phyloP scores from a whole-genome alignment of 2,888 invertebrate species.

The Pediacus dermestoides region DNA sequence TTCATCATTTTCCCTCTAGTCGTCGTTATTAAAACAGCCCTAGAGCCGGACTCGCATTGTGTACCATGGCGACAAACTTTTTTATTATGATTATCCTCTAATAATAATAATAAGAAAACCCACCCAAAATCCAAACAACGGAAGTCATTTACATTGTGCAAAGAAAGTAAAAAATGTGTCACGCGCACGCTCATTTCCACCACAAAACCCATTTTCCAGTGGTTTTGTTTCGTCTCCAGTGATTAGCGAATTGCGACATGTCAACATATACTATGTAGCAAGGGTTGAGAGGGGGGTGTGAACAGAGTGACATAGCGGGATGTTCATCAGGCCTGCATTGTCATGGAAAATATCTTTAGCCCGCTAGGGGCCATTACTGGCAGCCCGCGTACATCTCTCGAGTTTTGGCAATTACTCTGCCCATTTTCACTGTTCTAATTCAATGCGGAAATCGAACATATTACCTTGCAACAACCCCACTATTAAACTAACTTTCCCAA shows the following conservation, averaged over 20 bases:
- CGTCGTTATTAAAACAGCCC: too few relatives aligned
- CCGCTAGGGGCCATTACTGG: constrained; percentile 14
- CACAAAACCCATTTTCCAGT: background rate
- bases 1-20: too few relatives aligned
- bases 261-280: constrained; percentile 1
- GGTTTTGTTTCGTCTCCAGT: constrained; percentile 2
- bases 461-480: too few relatives aligned
- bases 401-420: constrained; percentile 12
- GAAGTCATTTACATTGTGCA: constrained; percentile 2
- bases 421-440: background rate
- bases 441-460: constrained; percentile 1
- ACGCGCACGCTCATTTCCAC: background rate
- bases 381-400: constrained; percentile 9
- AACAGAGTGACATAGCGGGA: background rate
- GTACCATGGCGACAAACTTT: too few relatives aligned
- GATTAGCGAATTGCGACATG: background rate
- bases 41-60: too few relatives aligned
- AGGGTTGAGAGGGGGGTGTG: too few relatives aligned
- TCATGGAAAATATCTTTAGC: constrained; percentile 20
- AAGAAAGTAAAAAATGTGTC: background rate
- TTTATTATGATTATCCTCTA: too few relatives aligned
- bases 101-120: too few relatives aligned
- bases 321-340: constrained; percentile 21
- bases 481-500: too few relatives aligned
- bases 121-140: constrained; percentile 1